Evolutionary conservation across 2,113 vertebrate species (phyloP).

Genomic region (Notiomystis cincta): DNA sequence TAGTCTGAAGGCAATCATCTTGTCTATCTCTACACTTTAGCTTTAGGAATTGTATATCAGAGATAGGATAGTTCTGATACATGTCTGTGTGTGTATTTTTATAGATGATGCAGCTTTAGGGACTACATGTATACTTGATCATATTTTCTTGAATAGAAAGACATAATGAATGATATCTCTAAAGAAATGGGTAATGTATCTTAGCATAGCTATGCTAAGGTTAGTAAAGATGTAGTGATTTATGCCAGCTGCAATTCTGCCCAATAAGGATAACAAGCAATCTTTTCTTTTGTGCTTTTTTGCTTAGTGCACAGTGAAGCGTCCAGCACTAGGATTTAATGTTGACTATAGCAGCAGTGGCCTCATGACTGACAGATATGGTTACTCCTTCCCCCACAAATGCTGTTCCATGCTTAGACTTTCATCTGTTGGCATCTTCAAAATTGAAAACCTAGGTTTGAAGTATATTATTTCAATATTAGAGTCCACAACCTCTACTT

Average conservation of each 20-base stretch:
- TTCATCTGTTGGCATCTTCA: neutral
- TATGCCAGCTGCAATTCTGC: neutral
- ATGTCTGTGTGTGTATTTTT: neutral
- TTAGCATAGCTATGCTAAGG: neutral
- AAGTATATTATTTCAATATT: neutral
- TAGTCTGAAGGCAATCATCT: neutral
- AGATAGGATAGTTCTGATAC: neutral
- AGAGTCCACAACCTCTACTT: neutral
- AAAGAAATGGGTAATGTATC: neutral
- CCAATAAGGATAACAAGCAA: neutral
- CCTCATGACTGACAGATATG: slow-evolving; percentile 15
- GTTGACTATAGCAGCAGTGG: neutral
- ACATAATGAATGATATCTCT: neutral
- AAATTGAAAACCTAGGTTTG: neutral
- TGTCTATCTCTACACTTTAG: neutral
- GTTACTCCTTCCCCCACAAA: neutral
- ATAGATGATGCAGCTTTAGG: neutral
- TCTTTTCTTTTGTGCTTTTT: neutral
- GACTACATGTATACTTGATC: neutral
- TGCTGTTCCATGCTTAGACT: neutral
- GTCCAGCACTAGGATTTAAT: slow-evolving; percentile 5
- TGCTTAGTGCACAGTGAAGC: neutral
- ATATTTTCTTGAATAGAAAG: neutral
- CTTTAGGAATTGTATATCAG: neutral
- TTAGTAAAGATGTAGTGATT: neutral